These are phyloP conservation scores for Nibea coibor DNA, from an alignment of 2,113 vertebrate species.

Conservation along the genomic window DNA sequence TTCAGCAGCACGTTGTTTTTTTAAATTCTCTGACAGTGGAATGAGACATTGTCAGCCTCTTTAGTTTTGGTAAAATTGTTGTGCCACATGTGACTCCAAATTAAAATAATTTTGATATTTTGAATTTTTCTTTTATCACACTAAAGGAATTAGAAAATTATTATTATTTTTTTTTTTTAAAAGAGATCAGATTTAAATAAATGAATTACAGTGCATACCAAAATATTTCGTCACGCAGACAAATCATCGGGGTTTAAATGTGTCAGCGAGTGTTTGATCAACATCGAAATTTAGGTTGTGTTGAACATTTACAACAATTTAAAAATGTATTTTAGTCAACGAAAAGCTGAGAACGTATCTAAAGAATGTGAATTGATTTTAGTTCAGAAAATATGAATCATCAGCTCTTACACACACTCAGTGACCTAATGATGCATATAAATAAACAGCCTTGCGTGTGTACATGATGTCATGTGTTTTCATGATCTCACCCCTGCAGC, in stretches of 20 bases:
- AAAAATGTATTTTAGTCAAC: neutral
- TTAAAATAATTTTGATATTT: neutral
- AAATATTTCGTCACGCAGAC: neutral
- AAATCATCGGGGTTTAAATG: neutral
- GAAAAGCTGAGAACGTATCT: neutral
- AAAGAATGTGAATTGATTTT: neutral
- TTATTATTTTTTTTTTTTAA: neutral
- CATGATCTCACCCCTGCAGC: constrained; percentile 30
- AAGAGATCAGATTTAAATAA: neutral
- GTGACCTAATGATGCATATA: neutral
- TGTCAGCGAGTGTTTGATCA: neutral
- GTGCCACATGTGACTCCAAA: neutral
- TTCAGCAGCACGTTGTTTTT: neutral
- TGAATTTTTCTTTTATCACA: neutral
- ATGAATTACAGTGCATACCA: neutral
- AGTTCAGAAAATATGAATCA: neutral
- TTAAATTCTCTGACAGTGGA: neutral
- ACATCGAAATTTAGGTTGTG: neutral
- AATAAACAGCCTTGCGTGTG: neutral
- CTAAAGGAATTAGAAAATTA: neutral
- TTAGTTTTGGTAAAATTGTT: neutral
- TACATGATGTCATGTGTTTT: constrained; percentile 61
- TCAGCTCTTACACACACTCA: neutral
- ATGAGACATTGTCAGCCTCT: neutral
- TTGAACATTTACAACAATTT: neutral